Evolutionary conservation across 2,113 vertebrate genomes (phyloP), one percentile per base, ranked within the genome.

Genomic region (Sarotherodon lohbergeri): DNA sequence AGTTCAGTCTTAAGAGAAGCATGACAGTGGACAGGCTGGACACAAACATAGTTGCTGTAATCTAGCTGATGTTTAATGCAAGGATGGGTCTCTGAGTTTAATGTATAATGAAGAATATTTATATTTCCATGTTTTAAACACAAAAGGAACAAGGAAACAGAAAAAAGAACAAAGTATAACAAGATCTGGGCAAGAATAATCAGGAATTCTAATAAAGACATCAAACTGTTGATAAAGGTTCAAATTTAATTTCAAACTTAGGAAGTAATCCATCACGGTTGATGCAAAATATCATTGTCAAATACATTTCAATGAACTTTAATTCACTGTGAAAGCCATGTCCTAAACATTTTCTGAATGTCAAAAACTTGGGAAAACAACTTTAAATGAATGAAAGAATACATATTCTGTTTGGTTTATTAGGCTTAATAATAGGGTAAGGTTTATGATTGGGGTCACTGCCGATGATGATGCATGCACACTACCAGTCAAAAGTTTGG

Each of bases 201-300:
- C 7, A 16, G 34, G 36, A 22, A 22, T 71, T 0, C 1, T 9
- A 71, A 14, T 12, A 68, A 68, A 68, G 36, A 3, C 36, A 5
- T 71, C n/a, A 43, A 22, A 9, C 11, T 24, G 1, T 24, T 16
- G 66, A 71, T 43, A 5, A 16, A 22, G 7, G 9, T 63, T 19
- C 16, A 17, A 29, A 17, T 61, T 61, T 32, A 61, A 32, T 61
- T 61, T 61, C 56, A 57, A 57, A 29, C 14, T 29, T 16, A 9
- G 8, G 8, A 61, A 36, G 61, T 32, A 66, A 39, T 34, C 32
- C 32, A 13, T 66, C 32, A 39, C 9, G 4, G 17, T 11, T 0
- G 5, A 66, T 36, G 2, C 19, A 32, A 61, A 17, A 32, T 61
- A 32, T 61, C 2, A 6, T 16, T 61, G 56, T 61, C 3, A 34